phyloP scores from a whole-genome alignment of 1,140 invertebrate species.

The Cepaea nemoralis region DNA sequence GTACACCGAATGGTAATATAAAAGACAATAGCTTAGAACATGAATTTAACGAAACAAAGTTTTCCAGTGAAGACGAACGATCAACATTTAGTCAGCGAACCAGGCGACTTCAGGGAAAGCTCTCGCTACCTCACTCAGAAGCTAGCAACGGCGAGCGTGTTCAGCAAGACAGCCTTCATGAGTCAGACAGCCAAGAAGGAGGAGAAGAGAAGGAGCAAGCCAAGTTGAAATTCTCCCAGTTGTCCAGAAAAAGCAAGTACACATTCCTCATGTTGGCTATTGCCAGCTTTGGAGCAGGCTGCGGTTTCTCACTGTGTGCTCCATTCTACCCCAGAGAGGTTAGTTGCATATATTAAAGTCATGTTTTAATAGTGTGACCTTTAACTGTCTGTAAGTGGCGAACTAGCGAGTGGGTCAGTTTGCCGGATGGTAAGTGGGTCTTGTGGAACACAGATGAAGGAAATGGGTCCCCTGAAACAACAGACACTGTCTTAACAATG shows the following conservation, averaged over 20 bases:
- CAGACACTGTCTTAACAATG: too few relatives aligned
- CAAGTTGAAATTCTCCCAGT: conserved; percentile 18
- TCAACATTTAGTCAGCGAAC: not conserved
- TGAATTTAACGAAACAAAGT: not conserved
- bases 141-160: not conserved
- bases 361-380: too few relatives aligned
- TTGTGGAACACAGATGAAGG: too few relatives aligned
- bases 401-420: too few relatives aligned
- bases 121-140: not conserved
- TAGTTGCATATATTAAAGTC: too few relatives aligned
- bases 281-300: conserved; percentile 89
- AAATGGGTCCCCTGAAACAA: too few relatives aligned
- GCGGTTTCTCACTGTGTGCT: conserved; percentile 88
- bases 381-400: too few relatives aligned
- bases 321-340: conserved; percentile 85
- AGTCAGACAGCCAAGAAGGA: not conserved
- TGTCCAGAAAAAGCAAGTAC: conserved; percentile 48
- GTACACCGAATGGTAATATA: not conserved
- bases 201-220: not conserved
- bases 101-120: not conserved
- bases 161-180: not conserved
- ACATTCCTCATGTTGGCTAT: conserved; percentile 77
- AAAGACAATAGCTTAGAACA: not conserved
- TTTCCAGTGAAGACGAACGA: not conserved
- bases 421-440: too few relatives aligned